Base-by-base conservation (phyloP, 2,113 vertebrate species). In the Pelodiscus sinensis region DNA sequence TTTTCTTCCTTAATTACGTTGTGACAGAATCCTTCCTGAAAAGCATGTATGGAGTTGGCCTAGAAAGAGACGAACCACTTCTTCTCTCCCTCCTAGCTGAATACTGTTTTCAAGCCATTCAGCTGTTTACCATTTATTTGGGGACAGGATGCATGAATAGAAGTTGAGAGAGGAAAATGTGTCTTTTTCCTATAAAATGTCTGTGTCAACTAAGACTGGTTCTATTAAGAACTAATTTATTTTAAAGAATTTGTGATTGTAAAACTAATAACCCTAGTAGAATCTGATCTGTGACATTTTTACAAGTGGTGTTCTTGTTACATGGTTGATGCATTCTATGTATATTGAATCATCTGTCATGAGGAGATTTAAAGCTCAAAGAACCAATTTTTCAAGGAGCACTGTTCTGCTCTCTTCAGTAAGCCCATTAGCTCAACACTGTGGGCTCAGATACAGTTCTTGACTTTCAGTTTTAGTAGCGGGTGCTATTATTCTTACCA, bases 181-280 rank as follows among this genome's bases (percentile, higher is more conserved):
- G 31, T 51, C 10, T 71, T 1, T 81, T 82, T 56, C 14, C 73
- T 75, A 75, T 44, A 21, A 15, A 56, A 24, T 9, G 82, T 31
- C 52, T 92, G 3, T 12, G 25, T 3, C 65, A 75, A 12, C n/a
- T 75, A 27, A 68, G 85, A 79, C 29, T 60, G n/a, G 13, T 68
- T 87, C 77, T 79, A 56, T 10, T 83, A 9, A 86, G 73, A 50
- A 50, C 77, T 75, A 22, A 81, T 93, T 85, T 71, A 8, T 8
- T 16, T 85, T 90, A 79, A 87, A 79, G 62, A 3, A 9, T 90
- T 96, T 88, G 56, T 73, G 60, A 71, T 65, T 88, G 79, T 84
- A 81, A 82, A 86, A 68, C 19, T 80, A 84, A 29, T 54, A 88
- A 44, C 68, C 85, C 50, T 51, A 31, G 55, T 2, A 2, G 50